These are phyloP conservation scores for Arrhamphus sclerolepis DNA, from an alignment of 2,797 vertebrate species.

Conservation along the genomic window DNA sequence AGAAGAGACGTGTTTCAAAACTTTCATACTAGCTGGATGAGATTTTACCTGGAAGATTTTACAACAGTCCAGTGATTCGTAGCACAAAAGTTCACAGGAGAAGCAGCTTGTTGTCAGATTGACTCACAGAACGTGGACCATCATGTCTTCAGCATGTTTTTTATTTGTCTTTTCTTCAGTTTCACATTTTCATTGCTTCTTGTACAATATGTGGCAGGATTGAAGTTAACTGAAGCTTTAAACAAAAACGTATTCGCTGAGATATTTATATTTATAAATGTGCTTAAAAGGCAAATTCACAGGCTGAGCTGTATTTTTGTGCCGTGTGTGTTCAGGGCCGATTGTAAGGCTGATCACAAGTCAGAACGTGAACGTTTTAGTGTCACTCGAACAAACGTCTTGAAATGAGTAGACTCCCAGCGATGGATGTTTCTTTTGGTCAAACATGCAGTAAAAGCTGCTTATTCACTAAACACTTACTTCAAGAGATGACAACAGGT, in stretches of 20 bases:
- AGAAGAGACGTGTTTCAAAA: slow-evolving; percentile 61
- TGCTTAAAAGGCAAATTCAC: too few species aligned
- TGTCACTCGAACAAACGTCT: not conserved
- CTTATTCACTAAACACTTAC: too few species aligned
- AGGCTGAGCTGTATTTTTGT: not conserved
- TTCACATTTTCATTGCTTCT: too few species aligned
- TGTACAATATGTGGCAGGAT: too few species aligned
- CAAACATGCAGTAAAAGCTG: too few species aligned
- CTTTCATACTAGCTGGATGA: slow-evolving; percentile 70
- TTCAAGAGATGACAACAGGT: too few species aligned
- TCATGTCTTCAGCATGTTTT: slow-evolving; percentile 33
- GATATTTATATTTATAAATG: too few species aligned
- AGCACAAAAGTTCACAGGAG: slow-evolving; percentile 40
- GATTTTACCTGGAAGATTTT: slow-evolving; percentile 51
- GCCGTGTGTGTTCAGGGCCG: not conserved
- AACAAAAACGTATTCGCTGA: too few species aligned
- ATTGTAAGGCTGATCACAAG: not conserved
- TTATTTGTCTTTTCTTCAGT: not conserved
- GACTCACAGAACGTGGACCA: slow-evolving; percentile 11
- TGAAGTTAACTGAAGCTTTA: too few species aligned
- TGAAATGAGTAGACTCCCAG: not conserved
- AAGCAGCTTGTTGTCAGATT: slow-evolving; percentile 22
- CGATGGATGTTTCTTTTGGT: not conserved
- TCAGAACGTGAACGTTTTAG: not conserved
- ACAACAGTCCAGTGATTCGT: slow-evolving; percentile 35